Evolutionary conservation across 1,140 invertebrate genomes (phyloP).

Genomic region (Lanistes nyassanus): DNA sequence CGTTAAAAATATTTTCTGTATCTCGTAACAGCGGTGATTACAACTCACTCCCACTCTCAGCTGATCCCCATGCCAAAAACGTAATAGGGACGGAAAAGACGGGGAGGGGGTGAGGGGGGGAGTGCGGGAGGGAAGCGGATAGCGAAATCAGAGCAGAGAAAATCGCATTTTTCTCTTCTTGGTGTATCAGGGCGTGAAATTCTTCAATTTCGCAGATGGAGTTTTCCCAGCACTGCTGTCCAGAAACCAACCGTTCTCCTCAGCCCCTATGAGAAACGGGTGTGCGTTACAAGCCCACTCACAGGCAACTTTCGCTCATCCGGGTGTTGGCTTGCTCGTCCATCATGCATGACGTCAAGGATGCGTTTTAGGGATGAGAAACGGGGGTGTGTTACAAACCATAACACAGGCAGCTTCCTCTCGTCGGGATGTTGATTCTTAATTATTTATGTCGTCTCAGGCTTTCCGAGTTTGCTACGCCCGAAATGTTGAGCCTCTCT

Average conservation of each 20-base stretch:
- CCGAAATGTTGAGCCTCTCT: no score
- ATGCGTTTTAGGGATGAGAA: no score
- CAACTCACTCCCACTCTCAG: no score
- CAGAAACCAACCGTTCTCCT: neutral
- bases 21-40: neutral
- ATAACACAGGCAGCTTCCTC: no score
- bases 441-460: no score
- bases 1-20: neutral
- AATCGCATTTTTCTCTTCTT: neutral
- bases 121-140: neutral
- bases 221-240: neutral
- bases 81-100: neutral
- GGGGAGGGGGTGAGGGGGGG: neutral
- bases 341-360: no score
- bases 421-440: no score
- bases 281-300: neutral
- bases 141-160: neutral
- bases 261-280: neutral
- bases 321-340: no score
- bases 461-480: no score
- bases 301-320: no score
- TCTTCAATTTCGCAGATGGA: neutral
- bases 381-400: neutral
- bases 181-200: no score
- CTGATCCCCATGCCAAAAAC: neutral